A percentile compares a stretch with the other conserved stretches of the same genome.
phyloP scores from a whole-genome alignment of 2,113 vertebrate genomes.

The Lamprotornis superbus region DNA sequence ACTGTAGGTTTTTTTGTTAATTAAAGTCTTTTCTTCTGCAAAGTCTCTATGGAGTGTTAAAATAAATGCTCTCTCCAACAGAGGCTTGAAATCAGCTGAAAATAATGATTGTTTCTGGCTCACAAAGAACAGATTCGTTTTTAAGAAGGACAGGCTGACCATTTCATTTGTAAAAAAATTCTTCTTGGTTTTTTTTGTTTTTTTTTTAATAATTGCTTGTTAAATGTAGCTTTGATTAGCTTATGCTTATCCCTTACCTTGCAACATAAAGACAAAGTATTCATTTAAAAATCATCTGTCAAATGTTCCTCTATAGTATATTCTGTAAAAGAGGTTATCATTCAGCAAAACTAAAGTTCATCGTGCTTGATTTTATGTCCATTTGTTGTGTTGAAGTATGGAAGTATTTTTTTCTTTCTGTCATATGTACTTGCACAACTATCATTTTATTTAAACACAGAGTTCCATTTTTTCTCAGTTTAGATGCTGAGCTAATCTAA shows the following conservation, averaged over 20 bases:
- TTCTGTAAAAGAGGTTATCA: not conserved
- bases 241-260: not conserved
- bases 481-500: not conserved
- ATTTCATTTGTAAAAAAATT: constrained; percentile 30
- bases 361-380: not conserved
- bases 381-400: not conserved
- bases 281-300: not conserved
- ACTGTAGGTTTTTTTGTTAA: not conserved
- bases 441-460: not conserved
- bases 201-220: not conserved
- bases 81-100: not conserved
- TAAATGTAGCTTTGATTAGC: constrained; percentile 45
- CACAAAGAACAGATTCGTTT: constrained; percentile 3
- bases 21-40: not conserved
- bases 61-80: not conserved
- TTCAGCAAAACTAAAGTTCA: not conserved
- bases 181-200: not conserved
- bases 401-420: not conserved
- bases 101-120: not conserved
- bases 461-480: not conserved
- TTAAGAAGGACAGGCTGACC: not conserved
- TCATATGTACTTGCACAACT: not conserved
- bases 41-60: not conserved
- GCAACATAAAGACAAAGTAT: not conserved
- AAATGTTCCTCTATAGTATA: not conserved